A percentile compares a stretch with the other conserved stretches of the same genome.
phyloP scores from a whole-genome alignment of 2,888 invertebrate species.

The Drosophila ezoana region DNA sequence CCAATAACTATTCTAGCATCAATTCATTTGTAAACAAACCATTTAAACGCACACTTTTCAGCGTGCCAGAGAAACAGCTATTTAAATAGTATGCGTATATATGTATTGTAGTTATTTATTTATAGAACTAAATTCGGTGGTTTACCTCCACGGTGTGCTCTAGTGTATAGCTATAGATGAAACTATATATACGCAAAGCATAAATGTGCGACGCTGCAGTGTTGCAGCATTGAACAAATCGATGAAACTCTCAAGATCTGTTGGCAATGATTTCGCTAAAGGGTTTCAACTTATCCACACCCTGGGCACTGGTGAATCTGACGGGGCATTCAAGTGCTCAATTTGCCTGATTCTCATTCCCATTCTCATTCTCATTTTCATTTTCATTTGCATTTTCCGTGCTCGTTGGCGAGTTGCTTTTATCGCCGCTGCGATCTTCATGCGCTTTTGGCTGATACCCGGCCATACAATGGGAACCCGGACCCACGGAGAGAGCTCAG shows the following conservation, averaged over 20 bases:
- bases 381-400: conserved; percentile 54
- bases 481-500: conserved; percentile 6
- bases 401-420: conserved; percentile 27
- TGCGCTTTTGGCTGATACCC: conserved; percentile 77
- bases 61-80: conserved; percentile 45
- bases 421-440: conserved; percentile 78
- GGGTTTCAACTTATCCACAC: conserved; percentile 23
- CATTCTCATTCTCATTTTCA: conserved; percentile 57
- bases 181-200: not conserved
- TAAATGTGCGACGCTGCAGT: conserved; percentile 7
- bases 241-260: conserved; percentile 16
- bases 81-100: conserved; percentile 54
- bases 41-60: conserved; percentile 9
- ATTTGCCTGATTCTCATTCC: conserved; percentile 67
- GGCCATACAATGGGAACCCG: conserved; percentile 18
- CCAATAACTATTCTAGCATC: conserved; percentile 1
- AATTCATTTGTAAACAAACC: conserved; percentile 31
- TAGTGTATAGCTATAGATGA: not conserved
- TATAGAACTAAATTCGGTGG: conserved; percentile 47
- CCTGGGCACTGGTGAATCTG: conserved; percentile 6
- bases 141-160: conserved; percentile 4
- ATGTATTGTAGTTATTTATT: conserved; percentile 44
- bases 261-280: conserved; percentile 36
- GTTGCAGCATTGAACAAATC: conserved; percentile 26
- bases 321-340: conserved; percentile 80